These are phyloP conservation scores for Thunnus albacares DNA, from an alignment of 2,797 vertebrate species.

Conservation along the genomic window DNA sequence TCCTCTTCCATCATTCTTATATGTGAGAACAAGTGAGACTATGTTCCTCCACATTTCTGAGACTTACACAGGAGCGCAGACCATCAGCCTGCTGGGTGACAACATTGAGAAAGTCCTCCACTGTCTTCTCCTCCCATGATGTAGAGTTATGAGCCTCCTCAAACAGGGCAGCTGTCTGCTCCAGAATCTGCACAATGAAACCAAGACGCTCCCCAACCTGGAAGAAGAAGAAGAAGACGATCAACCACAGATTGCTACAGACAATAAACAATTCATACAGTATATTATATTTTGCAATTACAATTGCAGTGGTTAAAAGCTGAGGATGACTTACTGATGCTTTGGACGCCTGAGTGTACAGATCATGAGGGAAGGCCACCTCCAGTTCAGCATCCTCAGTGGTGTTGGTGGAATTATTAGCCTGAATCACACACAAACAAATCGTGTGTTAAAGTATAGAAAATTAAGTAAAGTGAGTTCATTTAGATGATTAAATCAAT, in stretches of 20 bases:
- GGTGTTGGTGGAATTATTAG: slow-evolving; percentile 45
- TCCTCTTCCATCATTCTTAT: too few species aligned
- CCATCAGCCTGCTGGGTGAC: slow-evolving; percentile 58
- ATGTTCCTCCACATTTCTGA: background rate
- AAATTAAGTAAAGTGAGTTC: background rate
- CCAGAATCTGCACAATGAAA: slow-evolving; percentile 68
- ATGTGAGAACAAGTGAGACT: too few species aligned
- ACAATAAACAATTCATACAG: background rate
- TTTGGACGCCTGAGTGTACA: slow-evolving; percentile 64
- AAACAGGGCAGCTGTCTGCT: slow-evolving; percentile 63
- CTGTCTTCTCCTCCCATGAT: slow-evolving; percentile 67
- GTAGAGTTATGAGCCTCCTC: slow-evolving; percentile 55
- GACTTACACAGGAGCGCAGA: slow-evolving; percentile 75
- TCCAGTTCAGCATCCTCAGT: slow-evolving; percentile 33
- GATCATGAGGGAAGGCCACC: slow-evolving; percentile 59
- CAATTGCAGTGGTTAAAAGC: background rate
- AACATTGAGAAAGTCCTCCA: slow-evolving; percentile 62
- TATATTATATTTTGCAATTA: background rate
- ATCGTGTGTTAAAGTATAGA: background rate
- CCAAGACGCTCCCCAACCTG: slow-evolving; percentile 65
- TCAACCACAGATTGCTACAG: background rate
- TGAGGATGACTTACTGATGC: slow-evolving; percentile 61
- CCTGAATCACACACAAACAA: slow-evolving; percentile 47
- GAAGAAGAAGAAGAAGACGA: background rate
- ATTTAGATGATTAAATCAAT: background rate